These are phyloP conservation scores for Actenoides hombroni DNA, from an alignment of 2,113 vertebrate species.

Conservation along the genomic window DNA sequence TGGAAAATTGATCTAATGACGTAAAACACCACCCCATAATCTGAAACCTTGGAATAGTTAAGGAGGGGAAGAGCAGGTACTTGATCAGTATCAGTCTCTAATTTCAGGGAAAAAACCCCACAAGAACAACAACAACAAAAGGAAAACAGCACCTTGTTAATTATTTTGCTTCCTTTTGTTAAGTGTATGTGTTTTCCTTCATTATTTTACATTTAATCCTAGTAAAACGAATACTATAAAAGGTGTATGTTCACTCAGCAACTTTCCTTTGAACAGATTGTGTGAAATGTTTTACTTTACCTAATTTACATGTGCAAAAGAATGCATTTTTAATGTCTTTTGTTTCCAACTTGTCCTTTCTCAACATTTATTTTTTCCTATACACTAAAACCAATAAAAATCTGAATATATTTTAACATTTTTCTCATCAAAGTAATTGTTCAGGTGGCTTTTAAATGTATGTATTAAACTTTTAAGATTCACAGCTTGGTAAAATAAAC, in stretches of 20 bases:
- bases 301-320: constrained; percentile 12
- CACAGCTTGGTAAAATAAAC: not conserved
- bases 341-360: not conserved
- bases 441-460: not conserved
- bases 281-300: constrained; percentile 25
- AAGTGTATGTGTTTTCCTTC: not conserved
- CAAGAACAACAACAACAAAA: not conserved
- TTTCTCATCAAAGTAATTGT: not conserved
- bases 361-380: not conserved
- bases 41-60: not conserved
- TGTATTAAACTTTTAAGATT: not conserved
- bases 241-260: constrained; percentile 6
- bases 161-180: not conserved
- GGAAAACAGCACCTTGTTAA: not conserved
- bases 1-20: not conserved
- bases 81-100: not conserved
- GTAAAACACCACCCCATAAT: not conserved
- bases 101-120: not conserved
- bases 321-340: constrained; percentile 12
- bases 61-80: not conserved
- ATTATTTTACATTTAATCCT: constrained; percentile 8
- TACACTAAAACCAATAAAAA: not conserved
- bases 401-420: not conserved
- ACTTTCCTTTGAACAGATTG: constrained; percentile 19
- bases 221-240: not conserved